phyloP scores from a whole-genome alignment of 2,797 vertebrate species.

The Anabas testudineus region DNA sequence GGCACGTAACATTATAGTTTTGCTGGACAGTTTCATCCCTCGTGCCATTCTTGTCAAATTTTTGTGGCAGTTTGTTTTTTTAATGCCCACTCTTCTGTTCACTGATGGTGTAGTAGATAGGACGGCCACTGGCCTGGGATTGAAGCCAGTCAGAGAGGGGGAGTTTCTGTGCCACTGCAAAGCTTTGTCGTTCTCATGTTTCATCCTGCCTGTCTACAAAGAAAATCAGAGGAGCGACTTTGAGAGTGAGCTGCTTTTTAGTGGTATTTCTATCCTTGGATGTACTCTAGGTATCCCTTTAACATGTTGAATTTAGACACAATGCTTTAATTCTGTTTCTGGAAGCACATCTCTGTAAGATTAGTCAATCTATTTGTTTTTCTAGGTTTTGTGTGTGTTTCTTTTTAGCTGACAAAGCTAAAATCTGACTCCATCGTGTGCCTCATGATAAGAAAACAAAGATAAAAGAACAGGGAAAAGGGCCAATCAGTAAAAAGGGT shows the following conservation, averaged over 20 bases:
- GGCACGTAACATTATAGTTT: constrained; percentile 22
- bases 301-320: constrained; percentile 18
- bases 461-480: constrained; percentile 33
- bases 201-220: constrained; percentile 32
- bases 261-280: constrained; percentile 23
- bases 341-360: constrained; percentile 20
- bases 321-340: constrained; percentile 29
- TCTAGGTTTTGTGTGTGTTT: constrained; percentile 1
- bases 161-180: constrained; percentile 31
- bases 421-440: constrained; percentile 54
- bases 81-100: constrained; percentile 22
- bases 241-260: constrained; percentile 1
- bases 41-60: constrained; percentile 12
- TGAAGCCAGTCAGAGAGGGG: constrained; percentile 31
- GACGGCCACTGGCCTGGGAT: constrained; percentile 11
- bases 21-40: constrained; percentile 4
- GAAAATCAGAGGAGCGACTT: constrained; percentile 29
- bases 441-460: constrained; percentile 62
- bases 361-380: constrained; percentile 37
- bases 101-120: constrained; percentile 26
- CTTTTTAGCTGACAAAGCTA: constrained; percentile 60
- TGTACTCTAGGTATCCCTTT: constrained; percentile 17
- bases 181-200: constrained; percentile 41
- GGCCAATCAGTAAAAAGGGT: constrained; percentile 39
- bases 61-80: background rate